These are phyloP conservation scores for Gryon sp. DNA, from an alignment of 1,140 invertebrate species.

Conservation along the genomic window DNA sequence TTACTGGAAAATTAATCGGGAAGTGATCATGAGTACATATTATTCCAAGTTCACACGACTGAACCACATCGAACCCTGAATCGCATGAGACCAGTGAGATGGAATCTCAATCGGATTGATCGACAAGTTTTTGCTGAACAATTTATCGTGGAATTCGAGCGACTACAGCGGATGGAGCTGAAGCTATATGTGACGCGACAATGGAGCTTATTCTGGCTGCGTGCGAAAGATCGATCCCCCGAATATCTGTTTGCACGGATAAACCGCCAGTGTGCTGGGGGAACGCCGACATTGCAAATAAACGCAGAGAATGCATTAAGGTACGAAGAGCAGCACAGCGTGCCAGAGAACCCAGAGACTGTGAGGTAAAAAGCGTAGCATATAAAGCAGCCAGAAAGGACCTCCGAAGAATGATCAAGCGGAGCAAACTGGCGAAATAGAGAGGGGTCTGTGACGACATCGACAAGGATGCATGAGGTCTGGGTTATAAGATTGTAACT, in stretches of 20 bases:
- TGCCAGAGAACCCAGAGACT: too few relatives aligned
- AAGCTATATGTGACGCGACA: neutral
- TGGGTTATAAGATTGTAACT: constrained; percentile 60
- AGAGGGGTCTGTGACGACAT: constrained; percentile 43
- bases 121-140: too few relatives aligned
- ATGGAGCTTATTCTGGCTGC: too few relatives aligned
- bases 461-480: constrained; percentile 55
- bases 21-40: constrained; percentile 41
- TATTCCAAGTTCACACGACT: neutral
- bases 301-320: too few relatives aligned
- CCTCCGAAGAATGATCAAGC: neutral
- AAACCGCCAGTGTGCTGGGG: too few relatives aligned
- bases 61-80: neutral
- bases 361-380: too few relatives aligned
- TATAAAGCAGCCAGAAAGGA: neutral
- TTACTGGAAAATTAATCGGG: constrained; percentile 23
- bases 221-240: too few relatives aligned
- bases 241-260: too few relatives aligned
- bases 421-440: constrained; percentile 42
- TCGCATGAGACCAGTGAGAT: neutral
- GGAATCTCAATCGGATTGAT: neutral
- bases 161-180: too few relatives aligned
- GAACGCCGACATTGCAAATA: too few relatives aligned
- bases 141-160: too few relatives aligned
- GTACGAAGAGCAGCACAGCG: too few relatives aligned